Percentiles rank a stretch among this genome's conserved stretches.
Conservation (phyloP, 1,140 invertebrate species). For the Cherax destructor region DNA sequence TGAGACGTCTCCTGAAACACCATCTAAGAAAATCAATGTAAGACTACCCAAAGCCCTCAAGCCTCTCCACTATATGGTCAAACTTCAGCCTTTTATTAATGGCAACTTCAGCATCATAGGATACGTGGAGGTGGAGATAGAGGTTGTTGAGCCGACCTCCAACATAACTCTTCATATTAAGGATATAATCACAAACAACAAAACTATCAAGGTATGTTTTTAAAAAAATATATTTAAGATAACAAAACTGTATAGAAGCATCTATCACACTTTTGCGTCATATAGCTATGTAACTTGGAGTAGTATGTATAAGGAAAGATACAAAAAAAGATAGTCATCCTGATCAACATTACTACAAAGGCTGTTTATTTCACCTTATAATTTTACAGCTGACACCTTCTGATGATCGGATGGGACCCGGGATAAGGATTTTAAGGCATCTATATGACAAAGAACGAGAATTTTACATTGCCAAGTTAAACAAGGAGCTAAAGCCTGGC, state of each 20-base stretch:
- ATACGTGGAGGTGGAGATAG: no score
- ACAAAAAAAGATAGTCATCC: no score
- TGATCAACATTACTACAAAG: no score
- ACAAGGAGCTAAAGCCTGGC: constrained; percentile 79
- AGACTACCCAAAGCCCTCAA: constrained; percentile 71
- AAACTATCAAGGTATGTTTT: constrained; percentile 38
- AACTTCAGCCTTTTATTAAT: constrained; percentile 81
- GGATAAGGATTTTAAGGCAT: constrained; percentile 30
- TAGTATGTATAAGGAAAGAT: no score
- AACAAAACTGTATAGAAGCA: no score
- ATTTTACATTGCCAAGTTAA: constrained; percentile 74
- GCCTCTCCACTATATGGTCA: constrained; percentile 80
- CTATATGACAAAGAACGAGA: constrained; percentile 81
- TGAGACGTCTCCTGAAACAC: constrained; percentile 77
- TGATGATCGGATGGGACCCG: not conserved
- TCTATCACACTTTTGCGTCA: no score
- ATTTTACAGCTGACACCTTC: not conserved
- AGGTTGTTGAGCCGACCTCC: no score
- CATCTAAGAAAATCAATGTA: constrained; percentile 22
- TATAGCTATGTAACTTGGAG: no score
- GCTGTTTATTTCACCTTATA: no score
- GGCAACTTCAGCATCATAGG: no score
- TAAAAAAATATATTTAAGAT: no score
- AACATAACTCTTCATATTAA: constrained; percentile 65
- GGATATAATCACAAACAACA: constrained; percentile 56